These are phyloP conservation scores for Fratercula arctica DNA, from an alignment of 2,797 vertebrate species.

Conservation along the genomic window DNA sequence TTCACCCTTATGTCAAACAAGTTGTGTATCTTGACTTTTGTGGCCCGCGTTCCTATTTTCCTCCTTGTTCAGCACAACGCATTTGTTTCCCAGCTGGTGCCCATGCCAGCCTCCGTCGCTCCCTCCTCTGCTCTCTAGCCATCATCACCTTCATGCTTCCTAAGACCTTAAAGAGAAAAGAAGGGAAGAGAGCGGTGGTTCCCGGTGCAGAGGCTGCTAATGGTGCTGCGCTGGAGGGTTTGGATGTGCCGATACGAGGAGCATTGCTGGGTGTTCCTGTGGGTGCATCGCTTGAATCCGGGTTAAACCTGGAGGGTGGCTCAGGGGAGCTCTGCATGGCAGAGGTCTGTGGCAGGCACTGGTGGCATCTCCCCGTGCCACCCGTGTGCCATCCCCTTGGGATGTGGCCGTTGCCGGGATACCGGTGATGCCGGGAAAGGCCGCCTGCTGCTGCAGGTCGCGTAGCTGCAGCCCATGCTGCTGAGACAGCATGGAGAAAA, in stretches of 20 bases:
- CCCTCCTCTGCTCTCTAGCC: not conserved
- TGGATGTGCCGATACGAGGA: rapidly evolving
- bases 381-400: rapidly evolving
- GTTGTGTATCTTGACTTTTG: not conserved
- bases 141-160: rapidly evolving
- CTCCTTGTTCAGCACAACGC: not conserved
- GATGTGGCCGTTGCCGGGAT: not conserved
- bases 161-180: not conserved
- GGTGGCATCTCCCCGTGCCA: not conserved
- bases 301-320: not conserved
- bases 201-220: not conserved
- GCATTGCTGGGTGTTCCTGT: rapidly evolving
- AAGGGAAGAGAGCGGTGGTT: not conserved
- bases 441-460: not conserved
- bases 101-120: rapidly evolving
- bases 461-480: not conserved
- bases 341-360: not conserved
- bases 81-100: not conserved
- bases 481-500: not conserved
- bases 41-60: not conserved
- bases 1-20: not conserved
- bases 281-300: rapidly evolving
- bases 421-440: not conserved
- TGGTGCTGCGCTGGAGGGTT: not conserved
- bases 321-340: not conserved